Evolutionary conservation across 2,797 vertebrate genomes (phyloP).

Genomic region (Channa striata): DNA sequence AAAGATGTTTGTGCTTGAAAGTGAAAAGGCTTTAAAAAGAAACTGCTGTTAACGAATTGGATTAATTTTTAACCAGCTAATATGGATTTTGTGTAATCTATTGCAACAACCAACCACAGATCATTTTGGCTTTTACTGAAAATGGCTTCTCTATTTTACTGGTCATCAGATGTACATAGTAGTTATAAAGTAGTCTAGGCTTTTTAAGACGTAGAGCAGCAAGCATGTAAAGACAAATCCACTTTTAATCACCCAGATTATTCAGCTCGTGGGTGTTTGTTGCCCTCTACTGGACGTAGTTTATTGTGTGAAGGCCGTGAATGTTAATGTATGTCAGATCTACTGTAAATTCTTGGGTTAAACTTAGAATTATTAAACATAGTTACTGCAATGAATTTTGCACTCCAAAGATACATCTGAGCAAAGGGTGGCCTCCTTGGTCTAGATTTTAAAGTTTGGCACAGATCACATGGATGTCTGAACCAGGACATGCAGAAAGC

Average conservation of each 20-base stretch:
- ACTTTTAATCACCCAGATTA: conserved; percentile 34
- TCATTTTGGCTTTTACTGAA: conserved; percentile 61
- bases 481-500: background rate
- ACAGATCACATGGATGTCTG: background rate
- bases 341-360: conserved; percentile 42
- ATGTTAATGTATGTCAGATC: conserved; percentile 59
- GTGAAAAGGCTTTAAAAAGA: conserved; percentile 28
- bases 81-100: conserved; percentile 24
- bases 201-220: conserved; percentile 63
- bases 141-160: conserved; percentile 58
- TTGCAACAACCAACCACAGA: conserved; percentile 15
- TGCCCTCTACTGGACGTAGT: conserved; percentile 71
- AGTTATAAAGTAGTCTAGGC: conserved; percentile 67
- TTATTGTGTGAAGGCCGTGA: conserved; percentile 69
- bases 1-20: conserved; percentile 51
- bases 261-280: conserved; percentile 42
- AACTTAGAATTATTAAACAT: conserved; percentile 42
- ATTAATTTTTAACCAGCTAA: conserved; percentile 13
- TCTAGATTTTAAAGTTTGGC: background rate
- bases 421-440: background rate
- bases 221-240: conserved; percentile 64
- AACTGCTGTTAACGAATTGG: conserved; percentile 27
- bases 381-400: conserved; percentile 51
- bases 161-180: conserved; percentile 78
- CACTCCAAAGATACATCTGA: conserved; percentile 23